Evolutionary conservation across 2,888 invertebrate genomes (phyloP).

Genomic region (Drosophila nr. perissopoda): DNA sequence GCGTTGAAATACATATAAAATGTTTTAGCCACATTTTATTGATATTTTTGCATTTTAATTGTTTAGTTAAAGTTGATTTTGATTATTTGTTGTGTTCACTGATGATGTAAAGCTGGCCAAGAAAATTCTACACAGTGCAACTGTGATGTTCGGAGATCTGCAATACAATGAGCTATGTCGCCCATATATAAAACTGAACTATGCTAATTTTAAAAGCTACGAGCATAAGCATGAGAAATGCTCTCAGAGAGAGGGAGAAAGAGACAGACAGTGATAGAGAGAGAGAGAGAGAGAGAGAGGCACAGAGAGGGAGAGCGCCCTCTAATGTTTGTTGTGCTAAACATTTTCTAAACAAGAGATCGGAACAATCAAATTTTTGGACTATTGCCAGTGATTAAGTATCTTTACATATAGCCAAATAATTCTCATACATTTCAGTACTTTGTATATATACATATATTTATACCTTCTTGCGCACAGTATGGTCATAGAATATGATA

Average conservation of each 20-base stretch:
- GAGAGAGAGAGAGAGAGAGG: neutral
- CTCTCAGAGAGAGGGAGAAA: slow-evolving; percentile 3
- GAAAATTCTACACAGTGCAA: slow-evolving; percentile 40
- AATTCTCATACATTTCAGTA: slow-evolving; percentile 2
- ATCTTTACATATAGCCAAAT: slow-evolving; percentile 24
- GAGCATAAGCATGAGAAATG: slow-evolving; percentile 10
- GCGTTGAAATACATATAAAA: neutral
- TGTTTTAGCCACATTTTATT: slow-evolving; percentile 48
- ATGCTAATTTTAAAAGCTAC: slow-evolving; percentile 72
- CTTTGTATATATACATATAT: neutral
- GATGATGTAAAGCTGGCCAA: slow-evolving; percentile 71
- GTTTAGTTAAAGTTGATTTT: slow-evolving; percentile 18
- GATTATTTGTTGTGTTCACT: slow-evolving; percentile 8
- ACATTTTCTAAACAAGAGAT: slow-evolving; percentile 78
- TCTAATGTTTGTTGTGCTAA: slow-evolving; percentile 80
- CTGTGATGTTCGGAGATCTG: slow-evolving; percentile 51
- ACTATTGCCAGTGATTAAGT: slow-evolving; percentile 23
- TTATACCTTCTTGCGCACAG: slow-evolving; percentile 87
- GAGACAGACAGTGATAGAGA: neutral
- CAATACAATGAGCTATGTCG: slow-evolving; percentile 59
- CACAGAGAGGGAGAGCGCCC: slow-evolving; percentile 27
- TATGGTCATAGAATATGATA: slow-evolving; percentile 92
- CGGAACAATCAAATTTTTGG: slow-evolving; percentile 17
- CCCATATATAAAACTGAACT: slow-evolving; percentile 41
- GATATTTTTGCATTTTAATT: slow-evolving; percentile 20